Conservation (phyloP, 1,140 invertebrate genomes). For the Drosophila insularis region DNA sequence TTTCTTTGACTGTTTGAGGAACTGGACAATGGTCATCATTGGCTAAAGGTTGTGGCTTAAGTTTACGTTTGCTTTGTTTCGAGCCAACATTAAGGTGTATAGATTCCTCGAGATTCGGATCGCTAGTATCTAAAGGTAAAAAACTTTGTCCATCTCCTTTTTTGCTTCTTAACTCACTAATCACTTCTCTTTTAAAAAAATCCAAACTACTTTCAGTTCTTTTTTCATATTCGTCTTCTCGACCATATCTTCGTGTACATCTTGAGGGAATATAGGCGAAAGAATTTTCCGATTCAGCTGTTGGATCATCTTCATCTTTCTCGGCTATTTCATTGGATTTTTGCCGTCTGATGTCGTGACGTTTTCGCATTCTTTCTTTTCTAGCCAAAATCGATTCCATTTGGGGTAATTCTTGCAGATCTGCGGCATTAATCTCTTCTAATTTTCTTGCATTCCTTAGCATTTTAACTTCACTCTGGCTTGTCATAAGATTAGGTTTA, state of each 20-base stretch:
- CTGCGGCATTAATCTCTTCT: background rate
- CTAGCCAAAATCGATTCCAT: background rate
- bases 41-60: background rate
- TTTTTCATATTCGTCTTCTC: background rate
- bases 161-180: background rate
- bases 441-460: background rate
- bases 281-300: background rate
- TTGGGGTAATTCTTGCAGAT: background rate
- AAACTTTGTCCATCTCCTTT: background rate
- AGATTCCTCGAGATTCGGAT: background rate
- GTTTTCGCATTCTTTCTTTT: background rate
- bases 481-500: background rate
- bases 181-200: background rate
- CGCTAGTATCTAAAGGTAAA: background rate
- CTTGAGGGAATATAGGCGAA: background rate
- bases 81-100: background rate
- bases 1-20: background rate
- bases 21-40: background rate
- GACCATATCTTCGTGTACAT: background rate
- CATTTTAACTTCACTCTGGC: background rate
- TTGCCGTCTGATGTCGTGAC: background rate
- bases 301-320: background rate
- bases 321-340: background rate
- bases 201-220: background rate
- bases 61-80: conserved; percentile 13